Evolutionary conservation across 1,140 invertebrate species (phyloP), one percentile per base, ranked within the genome.

Genomic region (Drosophila carrolli): DNA sequence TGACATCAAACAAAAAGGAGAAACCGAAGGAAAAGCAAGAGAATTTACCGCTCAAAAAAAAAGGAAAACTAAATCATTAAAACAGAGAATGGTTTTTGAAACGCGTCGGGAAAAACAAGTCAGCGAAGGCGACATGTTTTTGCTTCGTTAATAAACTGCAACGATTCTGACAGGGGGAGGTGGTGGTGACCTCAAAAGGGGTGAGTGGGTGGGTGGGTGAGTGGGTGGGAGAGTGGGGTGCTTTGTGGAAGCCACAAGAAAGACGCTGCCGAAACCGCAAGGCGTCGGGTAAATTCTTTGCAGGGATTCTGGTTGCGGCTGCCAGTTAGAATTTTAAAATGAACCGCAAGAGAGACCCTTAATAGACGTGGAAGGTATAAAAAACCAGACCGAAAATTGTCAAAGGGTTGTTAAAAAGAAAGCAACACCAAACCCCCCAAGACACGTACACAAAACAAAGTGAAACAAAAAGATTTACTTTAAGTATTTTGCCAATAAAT

Each of bases 401-500:
- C 84, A 88, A 88, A 89, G 72, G 72, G 83, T 80, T 76, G 74
- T 11, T 57, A 40, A 47, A 48, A 37, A 57, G 23, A 60, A 72
- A 63, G 44, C 54, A 32, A 71, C 57, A 13, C 35, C 23, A 14
- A 19, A 19, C 27, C 61, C 47, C 51, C 27, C 51, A 29, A 35
- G 50, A 68, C 48, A 51, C 62, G 62, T 75, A 40, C 27, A 40
- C 53, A 35, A 50, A 23, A 40, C 40, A 59, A 55, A 56, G 46
- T 56, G 75, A 61, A 61, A 56, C 59, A 46, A 70, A 79, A 83
- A 73, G 76, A 89, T 84, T 90, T 84, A 86, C 79, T 90, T 90
- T 77, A 90, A 90, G 82, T 82, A 90, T 90, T 90, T 90, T 80
- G 77, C 86, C 86, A 90, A 90, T 90, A 90, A 90, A 90, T 90